phyloP scores from a whole-genome alignment of 2,888 invertebrate species.

The Watsonalla binaria region DNA sequence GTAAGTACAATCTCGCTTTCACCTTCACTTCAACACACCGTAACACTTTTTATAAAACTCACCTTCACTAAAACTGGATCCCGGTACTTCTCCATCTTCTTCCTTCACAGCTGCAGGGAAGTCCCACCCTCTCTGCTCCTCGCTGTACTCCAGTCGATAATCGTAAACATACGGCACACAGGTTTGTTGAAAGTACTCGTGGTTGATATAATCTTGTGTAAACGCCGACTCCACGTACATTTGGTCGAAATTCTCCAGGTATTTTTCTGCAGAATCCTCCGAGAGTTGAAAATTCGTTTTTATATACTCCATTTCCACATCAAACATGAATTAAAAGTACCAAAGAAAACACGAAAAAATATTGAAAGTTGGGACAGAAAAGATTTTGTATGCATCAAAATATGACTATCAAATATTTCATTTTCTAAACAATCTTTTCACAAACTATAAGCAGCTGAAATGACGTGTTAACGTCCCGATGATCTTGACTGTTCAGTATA shows the following conservation, averaged over 20 bases:
- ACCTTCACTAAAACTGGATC: slow-evolving; percentile 44
- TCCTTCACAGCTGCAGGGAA: slow-evolving; percentile 44
- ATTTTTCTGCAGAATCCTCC: slow-evolving; percentile 20
- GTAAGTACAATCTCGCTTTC: too few relatives aligned
- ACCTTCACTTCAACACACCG: too few relatives aligned
- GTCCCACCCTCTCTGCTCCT: slow-evolving; percentile 27
- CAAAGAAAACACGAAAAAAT: too few relatives aligned
- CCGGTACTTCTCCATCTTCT: slow-evolving; percentile 34
- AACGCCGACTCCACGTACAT: slow-evolving; percentile 4
- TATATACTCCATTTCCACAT: slow-evolving; percentile 20
- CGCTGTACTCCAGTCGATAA: slow-evolving; percentile 17
- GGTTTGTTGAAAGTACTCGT: slow-evolving; percentile 28
- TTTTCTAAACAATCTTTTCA: background rate
- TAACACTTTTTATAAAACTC: slow-evolving; percentile 9
- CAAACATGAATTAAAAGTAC: too few relatives aligned
- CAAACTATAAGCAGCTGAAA: background rate
- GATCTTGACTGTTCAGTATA: slow-evolving; percentile 18
- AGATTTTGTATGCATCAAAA: too few relatives aligned
- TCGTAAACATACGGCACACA: slow-evolving; percentile 56
- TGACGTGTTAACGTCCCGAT: slow-evolving; percentile 6
- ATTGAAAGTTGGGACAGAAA: too few relatives aligned
- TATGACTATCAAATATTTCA: too few relatives aligned
- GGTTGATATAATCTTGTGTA: slow-evolving; percentile 17
- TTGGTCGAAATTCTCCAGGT: slow-evolving; percentile 12
- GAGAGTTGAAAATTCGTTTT: slow-evolving; percentile 35